Base-by-base conservation (phyloP, 2,113 vertebrate genomes). In the Canis aureus region DNA sequence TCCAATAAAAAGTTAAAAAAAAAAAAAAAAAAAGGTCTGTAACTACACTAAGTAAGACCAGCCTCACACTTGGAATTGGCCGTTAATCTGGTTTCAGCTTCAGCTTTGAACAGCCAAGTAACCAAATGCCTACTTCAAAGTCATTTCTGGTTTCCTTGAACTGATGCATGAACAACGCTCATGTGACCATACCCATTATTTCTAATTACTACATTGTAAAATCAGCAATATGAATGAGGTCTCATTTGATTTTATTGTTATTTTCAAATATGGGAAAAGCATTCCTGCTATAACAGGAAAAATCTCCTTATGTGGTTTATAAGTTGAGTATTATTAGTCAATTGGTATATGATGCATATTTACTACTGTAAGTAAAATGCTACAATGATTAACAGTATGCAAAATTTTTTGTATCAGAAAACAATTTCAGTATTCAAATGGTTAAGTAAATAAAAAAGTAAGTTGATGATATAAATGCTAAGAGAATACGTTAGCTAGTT, bases 391-490 rank as follows among this genome's bases (percentile, higher is more conserved):
- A 93, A 69, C 23, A 23, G 6, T 38, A 7, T 62, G 59, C 64
- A 91, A 67, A 95, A 4, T 32, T 85, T 86, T 76, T 35, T 69
- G 27, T 74, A 88, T 32, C 43, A 38, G 43, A 94, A 93, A 94
- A 93, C 17, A 89, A 74, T 73, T 91, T 95, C 3, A 83, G 38
- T 49, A 95, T 96, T 89, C 73, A 94, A 89, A 80, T 85, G 19
- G 20, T 94, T 96, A 97, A 89, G 81, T 82, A 95, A 81, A 91
- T 88, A 95, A n/a, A 79, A 95, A 93, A 87, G 29, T 22, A 85
- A 79, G 66, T 66, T 62, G 73, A 90, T 66, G 92, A 79, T 59
- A 92, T 89, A 96, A 86, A 95, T 60, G 82, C 35, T 71, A 82
- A 76, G 49, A 95, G 62, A 90, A n/a, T 93, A 66, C 55, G 11